These are phyloP conservation scores for Clarias macrocephalus DNA, from an alignment of 2,113 vertebrate species.

Conservation along the genomic window DNA sequence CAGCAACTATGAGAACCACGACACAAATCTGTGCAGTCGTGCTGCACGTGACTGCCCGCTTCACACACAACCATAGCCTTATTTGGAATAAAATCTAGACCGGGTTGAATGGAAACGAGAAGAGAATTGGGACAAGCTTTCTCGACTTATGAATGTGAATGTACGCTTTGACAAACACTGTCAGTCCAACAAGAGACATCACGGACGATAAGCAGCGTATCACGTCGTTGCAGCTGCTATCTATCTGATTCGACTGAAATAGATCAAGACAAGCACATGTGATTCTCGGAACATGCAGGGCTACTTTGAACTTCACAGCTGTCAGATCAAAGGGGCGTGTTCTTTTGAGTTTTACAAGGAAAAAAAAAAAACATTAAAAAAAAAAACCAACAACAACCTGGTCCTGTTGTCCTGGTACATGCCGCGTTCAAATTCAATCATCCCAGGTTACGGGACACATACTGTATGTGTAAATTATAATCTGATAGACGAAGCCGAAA, in stretches of 20 bases:
- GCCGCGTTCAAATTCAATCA: conserved; percentile 42
- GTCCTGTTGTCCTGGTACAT: conserved; percentile 38
- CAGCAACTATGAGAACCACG: conserved; percentile 37
- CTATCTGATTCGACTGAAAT: conserved; percentile 34
- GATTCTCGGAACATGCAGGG: conserved; percentile 38
- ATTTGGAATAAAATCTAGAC: conserved; percentile 50
- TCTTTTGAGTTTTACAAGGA: conserved; percentile 49
- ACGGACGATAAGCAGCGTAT: conserved; percentile 22
- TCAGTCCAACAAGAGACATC: background rate
- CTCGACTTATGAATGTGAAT: background rate
- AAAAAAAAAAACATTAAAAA: conserved; percentile 5
- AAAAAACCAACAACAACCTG: conserved; percentile 35
- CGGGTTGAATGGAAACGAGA: conserved; percentile 17
- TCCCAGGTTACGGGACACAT: conserved; percentile 31
- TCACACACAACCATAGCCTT: conserved; percentile 38
- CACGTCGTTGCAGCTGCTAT: conserved; percentile 35
- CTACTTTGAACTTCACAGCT: conserved; percentile 62
- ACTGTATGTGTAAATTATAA: conserved; percentile 48
- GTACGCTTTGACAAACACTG: conserved; percentile 8
- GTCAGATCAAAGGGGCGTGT: conserved; percentile 56
- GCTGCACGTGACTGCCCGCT: conserved; percentile 37
- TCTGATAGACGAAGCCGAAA: conserved; percentile 36
- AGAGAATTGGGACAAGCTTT: background rate
- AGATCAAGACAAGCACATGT: conserved; percentile 38
- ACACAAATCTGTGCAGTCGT: conserved; percentile 22